phyloP scores from a whole-genome alignment of 2,113 vertebrate genomes.

The Oxyruncus cristatus region DNA sequence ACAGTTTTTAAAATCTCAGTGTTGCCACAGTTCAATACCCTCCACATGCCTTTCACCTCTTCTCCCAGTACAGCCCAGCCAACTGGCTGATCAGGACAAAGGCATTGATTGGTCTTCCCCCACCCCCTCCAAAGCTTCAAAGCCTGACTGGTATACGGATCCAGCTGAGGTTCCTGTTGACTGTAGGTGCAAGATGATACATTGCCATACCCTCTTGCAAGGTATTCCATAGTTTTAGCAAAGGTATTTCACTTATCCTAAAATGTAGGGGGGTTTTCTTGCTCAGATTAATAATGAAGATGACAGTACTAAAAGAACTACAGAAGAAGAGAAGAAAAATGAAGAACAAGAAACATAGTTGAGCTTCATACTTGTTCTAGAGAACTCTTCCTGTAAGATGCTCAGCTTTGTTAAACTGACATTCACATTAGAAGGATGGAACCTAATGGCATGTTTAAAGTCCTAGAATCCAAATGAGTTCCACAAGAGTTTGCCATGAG shows the following conservation, averaged over 20 bases:
- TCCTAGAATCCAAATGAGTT: neutral
- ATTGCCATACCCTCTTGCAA: neutral
- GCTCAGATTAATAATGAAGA: neutral
- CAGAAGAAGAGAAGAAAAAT: neutral
- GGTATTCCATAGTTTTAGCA: neutral
- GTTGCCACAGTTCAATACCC: neutral
- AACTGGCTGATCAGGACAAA: neutral
- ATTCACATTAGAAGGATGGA: neutral
- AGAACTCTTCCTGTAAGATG: neutral
- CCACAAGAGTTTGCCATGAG: accelerated
- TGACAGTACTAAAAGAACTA: neutral
- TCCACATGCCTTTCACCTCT: neutral
- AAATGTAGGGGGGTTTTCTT: neutral
- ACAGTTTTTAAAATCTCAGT: neutral
- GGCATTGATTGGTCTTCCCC: neutral
- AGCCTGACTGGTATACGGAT: neutral
- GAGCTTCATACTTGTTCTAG: neutral
- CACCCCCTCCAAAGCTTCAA: neutral
- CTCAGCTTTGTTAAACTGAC: neutral
- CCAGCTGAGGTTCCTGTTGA: neutral
- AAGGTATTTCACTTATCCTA: neutral
- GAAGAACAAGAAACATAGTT: neutral
- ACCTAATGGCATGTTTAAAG: neutral
- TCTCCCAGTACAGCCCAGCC: accelerated
- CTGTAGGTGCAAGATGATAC: neutral